Percentiles rank a stretch among this genome's conserved stretches.
Conservation (phyloP, 2,113 vertebrate genomes). For the Apistogramma diplotaenia region DNA sequence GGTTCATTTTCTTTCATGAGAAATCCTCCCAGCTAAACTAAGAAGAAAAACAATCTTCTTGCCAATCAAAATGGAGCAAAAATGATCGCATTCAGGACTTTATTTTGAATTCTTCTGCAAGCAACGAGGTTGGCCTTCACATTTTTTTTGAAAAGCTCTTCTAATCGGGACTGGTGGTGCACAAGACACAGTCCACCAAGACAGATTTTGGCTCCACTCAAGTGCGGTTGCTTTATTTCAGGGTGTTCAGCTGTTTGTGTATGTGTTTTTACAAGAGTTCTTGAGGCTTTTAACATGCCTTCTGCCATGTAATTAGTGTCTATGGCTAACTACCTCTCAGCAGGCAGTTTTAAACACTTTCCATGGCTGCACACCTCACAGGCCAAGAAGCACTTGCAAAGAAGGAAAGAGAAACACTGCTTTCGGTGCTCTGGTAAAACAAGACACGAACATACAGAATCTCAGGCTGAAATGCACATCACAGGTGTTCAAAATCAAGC, state of each 20-base stretch:
- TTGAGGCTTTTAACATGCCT: slow-evolving; percentile 47
- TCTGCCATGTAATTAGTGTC: slow-evolving; percentile 66
- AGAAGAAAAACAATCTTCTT: slow-evolving; percentile 53
- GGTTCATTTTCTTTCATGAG: slow-evolving; percentile 55
- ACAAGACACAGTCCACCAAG: not conserved
- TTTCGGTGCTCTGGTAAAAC: not conserved
- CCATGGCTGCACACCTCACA: slow-evolving; percentile 43
- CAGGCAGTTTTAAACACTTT: slow-evolving; percentile 58
- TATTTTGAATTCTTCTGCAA: not conserved
- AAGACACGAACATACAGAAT: not conserved
- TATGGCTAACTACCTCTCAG: slow-evolving; percentile 56
- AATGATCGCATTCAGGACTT: not conserved
- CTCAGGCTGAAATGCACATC: not conserved
- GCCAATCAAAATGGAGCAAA: slow-evolving; percentile 58
- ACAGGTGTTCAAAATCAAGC: slow-evolving; percentile 28
- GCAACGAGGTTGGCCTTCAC: not conserved
- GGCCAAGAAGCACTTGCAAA: slow-evolving; percentile 18
- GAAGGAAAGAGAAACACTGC: not conserved
- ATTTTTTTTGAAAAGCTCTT: not conserved
- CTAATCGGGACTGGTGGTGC: not conserved
- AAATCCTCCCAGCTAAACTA: slow-evolving; percentile 52
- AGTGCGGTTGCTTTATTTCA: slow-evolving; percentile 24
- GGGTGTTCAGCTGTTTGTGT: not conserved
- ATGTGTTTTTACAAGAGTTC: slow-evolving; percentile 40
- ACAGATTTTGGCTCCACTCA: not conserved